Percentiles rank a stretch among this genome's conserved stretches.
Conservation (phyloP, 2,797 vertebrate species). For the Halcyon leucocephala region DNA sequence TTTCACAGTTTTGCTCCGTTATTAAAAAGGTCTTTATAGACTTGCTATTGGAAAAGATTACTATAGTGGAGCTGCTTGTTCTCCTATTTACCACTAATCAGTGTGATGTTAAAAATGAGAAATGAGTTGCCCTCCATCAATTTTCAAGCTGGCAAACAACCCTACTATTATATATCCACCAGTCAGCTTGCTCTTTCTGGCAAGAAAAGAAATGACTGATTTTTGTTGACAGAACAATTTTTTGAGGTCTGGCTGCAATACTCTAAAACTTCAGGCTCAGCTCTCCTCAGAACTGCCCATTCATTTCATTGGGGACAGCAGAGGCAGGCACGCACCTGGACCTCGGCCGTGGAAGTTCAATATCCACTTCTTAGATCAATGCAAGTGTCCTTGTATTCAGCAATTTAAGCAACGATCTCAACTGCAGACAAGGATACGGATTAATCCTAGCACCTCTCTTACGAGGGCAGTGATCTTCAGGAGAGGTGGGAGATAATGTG, state of each 20-base stretch:
- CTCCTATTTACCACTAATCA: neutral
- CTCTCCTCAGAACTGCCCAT: neutral
- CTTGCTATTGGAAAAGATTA: neutral
- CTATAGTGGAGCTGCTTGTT: neutral
- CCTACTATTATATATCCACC: neutral
- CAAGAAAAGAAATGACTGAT: neutral
- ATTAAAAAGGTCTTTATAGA: neutral
- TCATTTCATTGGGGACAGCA: fast-evolving
- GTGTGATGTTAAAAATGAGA: neutral
- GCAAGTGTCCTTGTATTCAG: fast-evolving
- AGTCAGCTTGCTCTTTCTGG: neutral
- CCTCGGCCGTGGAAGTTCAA: neutral
- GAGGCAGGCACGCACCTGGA: fast-evolving
- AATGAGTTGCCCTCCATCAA: neutral
- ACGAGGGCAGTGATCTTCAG: neutral
- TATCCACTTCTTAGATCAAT: neutral
- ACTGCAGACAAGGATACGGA: neutral
- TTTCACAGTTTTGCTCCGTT: neutral
- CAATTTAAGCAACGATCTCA: neutral
- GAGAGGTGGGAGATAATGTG: neutral
- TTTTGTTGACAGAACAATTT: neutral
- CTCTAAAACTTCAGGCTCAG: neutral
- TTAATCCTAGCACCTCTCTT: neutral
- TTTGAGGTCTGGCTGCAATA: neutral
- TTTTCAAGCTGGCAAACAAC: neutral